These are phyloP conservation scores for Omphaloscelis lunosa DNA, from an alignment of 2,888 invertebrate genomes.

Conservation along the genomic window DNA sequence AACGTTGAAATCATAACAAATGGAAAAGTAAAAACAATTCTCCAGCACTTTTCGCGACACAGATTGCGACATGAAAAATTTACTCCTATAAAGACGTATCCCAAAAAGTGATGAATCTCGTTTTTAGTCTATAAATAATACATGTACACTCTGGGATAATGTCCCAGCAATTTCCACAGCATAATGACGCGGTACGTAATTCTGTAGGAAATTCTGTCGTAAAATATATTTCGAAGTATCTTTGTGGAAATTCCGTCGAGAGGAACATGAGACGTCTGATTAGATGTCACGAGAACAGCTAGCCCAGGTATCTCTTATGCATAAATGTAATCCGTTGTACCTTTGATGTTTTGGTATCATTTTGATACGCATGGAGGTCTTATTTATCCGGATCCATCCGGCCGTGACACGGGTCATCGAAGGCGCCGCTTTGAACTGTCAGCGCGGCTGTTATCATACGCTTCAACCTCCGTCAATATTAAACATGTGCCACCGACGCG, in stretches of 20 bases:
- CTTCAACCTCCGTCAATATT: slow-evolving; percentile 62
- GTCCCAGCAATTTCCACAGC: slow-evolving; percentile 37
- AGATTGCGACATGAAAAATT: slow-evolving; percentile 29
- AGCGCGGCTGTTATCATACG: slow-evolving; percentile 57
- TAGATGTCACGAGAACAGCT: slow-evolving; percentile 59
- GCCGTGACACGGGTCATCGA: slow-evolving; percentile 67
- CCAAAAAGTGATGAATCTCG: slow-evolving; percentile 34
- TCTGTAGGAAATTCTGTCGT: slow-evolving; percentile 41
- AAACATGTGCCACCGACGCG: slow-evolving; percentile 46
- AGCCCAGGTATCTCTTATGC: slow-evolving; percentile 53
- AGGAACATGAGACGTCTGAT: slow-evolving; percentile 53
- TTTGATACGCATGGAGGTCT: slow-evolving; percentile 50
- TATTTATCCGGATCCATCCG: slow-evolving; percentile 64
- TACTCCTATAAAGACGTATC: slow-evolving; percentile 25
- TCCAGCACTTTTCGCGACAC: slow-evolving; percentile 1
- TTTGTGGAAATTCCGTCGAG: slow-evolving; percentile 34
- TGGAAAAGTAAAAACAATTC: slow-evolving; percentile 3
- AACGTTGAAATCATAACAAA: neutral
- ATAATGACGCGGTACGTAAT: slow-evolving; percentile 44
- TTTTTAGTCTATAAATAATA: slow-evolving; percentile 50
- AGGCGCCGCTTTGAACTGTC: slow-evolving; percentile 68
- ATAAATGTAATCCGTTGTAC: slow-evolving; percentile 68
- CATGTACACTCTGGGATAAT: slow-evolving; percentile 31
- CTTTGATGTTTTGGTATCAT: slow-evolving; percentile 69
- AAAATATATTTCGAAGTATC: slow-evolving; percentile 60